Base-by-base conservation (phyloP, 2,888 invertebrate genomes). In the Pterostichus madidus region DNA sequence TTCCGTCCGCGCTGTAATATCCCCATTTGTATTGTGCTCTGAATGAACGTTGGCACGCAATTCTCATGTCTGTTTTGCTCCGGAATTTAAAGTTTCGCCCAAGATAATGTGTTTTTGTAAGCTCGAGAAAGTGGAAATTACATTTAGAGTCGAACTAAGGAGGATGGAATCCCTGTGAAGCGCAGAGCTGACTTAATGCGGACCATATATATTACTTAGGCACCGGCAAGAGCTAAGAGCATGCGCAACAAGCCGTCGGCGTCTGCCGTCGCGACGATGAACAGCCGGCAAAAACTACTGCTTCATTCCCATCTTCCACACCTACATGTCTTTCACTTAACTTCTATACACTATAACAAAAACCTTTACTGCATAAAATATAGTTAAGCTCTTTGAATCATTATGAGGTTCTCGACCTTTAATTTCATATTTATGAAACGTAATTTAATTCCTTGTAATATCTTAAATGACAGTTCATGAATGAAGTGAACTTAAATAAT, bases 61-160 rank as follows among this genome's bases (percentile, higher is more conserved):
- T 81, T 81, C 59, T 31, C 81, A 75, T 81, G 81, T 81, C 59
- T 81, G 75, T 68, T 61, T 64, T 35, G 39, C 39, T 39, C 39
- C 39, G 39, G 56, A 77, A 61, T 80, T 80, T 44, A 81, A 81
- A 81, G 81, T 75, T 81, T 75, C 44, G 46, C n/a, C 73, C 24
- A 75, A 73, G 81, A 75, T 75, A 81, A 81, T 81, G 81, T 81
- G 81, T 81, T 81, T 80, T 81, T 81, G 81, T 75, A 81, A 81
- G 81, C 59, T 24, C 44, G 17, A 13, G 75, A 81, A 81, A 81
- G 75, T 81, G 81, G 81, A 81, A 81, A 81, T 81, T 81, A 61
- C 81, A 81, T 81, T 81, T 81, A 81, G 75, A 81, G 81, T 75
- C 81, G 49, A 81, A 81, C 75, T 81, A 81, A 81, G 75, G 59